These are phyloP conservation scores for Crotalus horridus DNA, from an alignment of 2,113 vertebrate genomes.

Conservation along the genomic window DNA sequence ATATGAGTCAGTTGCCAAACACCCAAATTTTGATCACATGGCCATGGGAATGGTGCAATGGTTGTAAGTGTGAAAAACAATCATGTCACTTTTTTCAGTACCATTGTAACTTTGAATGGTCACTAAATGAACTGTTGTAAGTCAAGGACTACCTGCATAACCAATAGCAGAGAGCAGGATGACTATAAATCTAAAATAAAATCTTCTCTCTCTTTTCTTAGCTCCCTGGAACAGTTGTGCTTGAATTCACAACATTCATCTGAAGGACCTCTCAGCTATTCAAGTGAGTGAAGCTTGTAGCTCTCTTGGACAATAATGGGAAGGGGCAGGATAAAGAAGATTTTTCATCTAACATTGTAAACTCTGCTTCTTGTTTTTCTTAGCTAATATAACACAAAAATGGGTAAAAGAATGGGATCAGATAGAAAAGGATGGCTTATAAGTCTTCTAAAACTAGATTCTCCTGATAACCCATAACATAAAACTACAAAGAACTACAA, in stretches of 20 bases:
- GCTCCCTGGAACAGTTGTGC: conserved; percentile 18
- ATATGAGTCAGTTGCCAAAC: too few species aligned
- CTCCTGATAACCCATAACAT: background rate
- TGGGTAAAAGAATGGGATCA: background rate
- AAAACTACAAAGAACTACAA: background rate
- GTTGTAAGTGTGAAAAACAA: background rate
- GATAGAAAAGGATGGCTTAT: background rate
- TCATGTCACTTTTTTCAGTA: background rate
- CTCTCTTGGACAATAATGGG: background rate
- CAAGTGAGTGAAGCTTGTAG: conserved; percentile 51
- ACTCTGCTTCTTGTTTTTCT: background rate
- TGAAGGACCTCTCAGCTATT: conserved; percentile 31
- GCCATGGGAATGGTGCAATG: background rate
- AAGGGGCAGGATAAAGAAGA: fast-evolving
- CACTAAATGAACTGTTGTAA: too few species aligned
- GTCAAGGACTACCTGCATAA: too few species aligned
- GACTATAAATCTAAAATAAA: background rate
- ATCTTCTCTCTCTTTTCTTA: conserved; percentile 35
- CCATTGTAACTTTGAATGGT: background rate
- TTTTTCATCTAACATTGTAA: background rate
- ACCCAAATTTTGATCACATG: too few species aligned
- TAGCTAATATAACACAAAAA: too few species aligned
- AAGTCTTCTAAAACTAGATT: background rate
- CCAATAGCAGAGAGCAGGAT: background rate
- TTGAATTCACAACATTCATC: conserved; percentile 19